Conservation (phyloP, 2,113 vertebrate genomes). For the Pachycephala philippinensis region DNA sequence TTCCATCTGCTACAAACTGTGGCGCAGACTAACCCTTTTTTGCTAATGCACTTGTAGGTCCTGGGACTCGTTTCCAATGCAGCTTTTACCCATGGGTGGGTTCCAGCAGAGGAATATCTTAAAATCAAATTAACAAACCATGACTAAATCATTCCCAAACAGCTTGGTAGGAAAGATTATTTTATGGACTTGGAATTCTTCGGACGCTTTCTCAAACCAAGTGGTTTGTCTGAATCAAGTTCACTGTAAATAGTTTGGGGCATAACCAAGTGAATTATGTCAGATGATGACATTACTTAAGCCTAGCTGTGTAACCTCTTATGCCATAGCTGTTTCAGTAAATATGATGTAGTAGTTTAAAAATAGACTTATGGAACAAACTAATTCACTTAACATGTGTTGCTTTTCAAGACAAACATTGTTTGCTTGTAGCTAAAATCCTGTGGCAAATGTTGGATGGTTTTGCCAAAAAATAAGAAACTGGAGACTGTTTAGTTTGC, state of each 20-base stretch:
- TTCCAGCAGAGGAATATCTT: neutral
- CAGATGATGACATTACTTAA: conserved; percentile 18
- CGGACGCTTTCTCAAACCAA: neutral
- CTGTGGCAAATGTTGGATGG: neutral
- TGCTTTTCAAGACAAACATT: conserved; percentile 28
- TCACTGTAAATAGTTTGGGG: conserved; percentile 40
- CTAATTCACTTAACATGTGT: neutral
- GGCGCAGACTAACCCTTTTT: neutral
- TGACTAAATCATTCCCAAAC: neutral
- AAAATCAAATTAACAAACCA: neutral
- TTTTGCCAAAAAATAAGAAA: neutral
- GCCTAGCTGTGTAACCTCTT: conserved; percentile 3
- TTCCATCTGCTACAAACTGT: neutral
- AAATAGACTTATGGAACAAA: conserved; percentile 33
- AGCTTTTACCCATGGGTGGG: neutral
- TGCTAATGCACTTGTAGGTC: neutral
- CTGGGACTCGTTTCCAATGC: neutral
- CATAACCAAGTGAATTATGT: conserved; percentile 28
- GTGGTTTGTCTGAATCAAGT: neutral
- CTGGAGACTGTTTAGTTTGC: neutral
- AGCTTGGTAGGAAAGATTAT: neutral
- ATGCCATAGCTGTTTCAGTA: conserved; percentile 31
- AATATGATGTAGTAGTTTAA: conserved; percentile 37
- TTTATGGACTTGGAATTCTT: neutral
- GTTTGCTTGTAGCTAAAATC: conserved; percentile 12